Evolutionary conservation across 2,113 vertebrate genomes (phyloP).

Genomic region (Bombycilla garrulus): DNA sequence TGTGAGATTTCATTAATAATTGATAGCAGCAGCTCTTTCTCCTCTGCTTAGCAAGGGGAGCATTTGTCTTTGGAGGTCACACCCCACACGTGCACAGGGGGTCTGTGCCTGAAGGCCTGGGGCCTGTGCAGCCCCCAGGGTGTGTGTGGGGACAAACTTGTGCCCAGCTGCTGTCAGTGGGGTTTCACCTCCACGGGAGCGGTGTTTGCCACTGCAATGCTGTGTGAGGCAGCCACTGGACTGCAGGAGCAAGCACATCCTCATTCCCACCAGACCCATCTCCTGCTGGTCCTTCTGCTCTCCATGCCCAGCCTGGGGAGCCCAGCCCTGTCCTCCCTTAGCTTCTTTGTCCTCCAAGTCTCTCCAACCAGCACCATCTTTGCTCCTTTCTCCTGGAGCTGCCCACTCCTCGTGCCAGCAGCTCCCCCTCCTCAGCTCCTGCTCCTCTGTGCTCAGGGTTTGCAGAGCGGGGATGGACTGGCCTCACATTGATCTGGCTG

Average conservation of each 20-base stretch:
- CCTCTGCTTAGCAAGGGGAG: conserved; percentile 12
- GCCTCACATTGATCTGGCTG: accelerated
- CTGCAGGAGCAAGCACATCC: accelerated
- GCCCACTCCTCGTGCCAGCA: not conserved
- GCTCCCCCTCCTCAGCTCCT: not conserved
- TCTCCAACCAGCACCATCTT: not conserved
- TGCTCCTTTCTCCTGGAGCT: not conserved
- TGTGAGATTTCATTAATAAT: conserved; percentile 67
- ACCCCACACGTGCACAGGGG: accelerated
- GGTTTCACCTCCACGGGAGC: accelerated
- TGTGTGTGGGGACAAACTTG: accelerated
- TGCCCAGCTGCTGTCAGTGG: not conserved
- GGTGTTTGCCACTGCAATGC: not conserved
- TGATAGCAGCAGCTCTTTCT: conserved; percentile 14
- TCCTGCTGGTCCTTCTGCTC: not conserved
- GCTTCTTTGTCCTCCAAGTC: accelerated
- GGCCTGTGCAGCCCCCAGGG: accelerated
- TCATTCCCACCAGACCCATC: not conserved
- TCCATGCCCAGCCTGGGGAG: not conserved
- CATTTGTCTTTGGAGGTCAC: conserved; percentile 7
- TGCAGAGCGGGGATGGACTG: not conserved
- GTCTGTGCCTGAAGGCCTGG: accelerated
- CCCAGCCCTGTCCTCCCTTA: not conserved
- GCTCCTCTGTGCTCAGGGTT: accelerated
- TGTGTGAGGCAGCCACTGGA: accelerated